A percentile compares a stretch with the other conserved stretches of the same genome.
Evolutionary conservation across 2,113 vertebrate genomes (phyloP).

Genomic region (Centropus unirufus): DNA sequence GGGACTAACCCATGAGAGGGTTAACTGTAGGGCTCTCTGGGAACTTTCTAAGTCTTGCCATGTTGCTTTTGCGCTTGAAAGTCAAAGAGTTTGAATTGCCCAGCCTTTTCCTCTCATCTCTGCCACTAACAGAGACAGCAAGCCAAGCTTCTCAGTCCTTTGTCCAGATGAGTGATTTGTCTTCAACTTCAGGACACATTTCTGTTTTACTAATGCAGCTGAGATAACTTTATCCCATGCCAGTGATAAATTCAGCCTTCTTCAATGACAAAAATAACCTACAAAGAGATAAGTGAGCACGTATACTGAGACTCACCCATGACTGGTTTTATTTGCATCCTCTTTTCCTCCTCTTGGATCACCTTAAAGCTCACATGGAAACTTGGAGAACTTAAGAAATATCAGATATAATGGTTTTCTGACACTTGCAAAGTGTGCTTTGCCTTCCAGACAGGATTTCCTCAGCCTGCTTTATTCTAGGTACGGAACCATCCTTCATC

Average conservation of each 20-base stretch:
- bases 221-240: background rate
- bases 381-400: constrained; percentile 12
- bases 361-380: constrained; percentile 24
- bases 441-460: constrained; percentile 57
- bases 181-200: background rate
- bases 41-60: background rate
- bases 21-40: background rate
- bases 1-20: background rate
- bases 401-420: constrained; percentile 21
- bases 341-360: background rate
- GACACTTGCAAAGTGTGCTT: constrained; percentile 34
- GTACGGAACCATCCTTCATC: background rate
- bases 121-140: background rate
- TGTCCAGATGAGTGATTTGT: background rate
- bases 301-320: accelerated
- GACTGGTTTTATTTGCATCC: background rate
- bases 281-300: background rate
- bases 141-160: background rate
- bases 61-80: background rate
- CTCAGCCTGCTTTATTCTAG: constrained; percentile 20
- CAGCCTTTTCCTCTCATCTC: background rate
- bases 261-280: background rate
- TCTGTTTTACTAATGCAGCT: background rate
- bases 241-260: background rate
- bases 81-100: background rate